Conservation (phyloP, 2,797 vertebrate species). For the Miichthys miiuy region DNA sequence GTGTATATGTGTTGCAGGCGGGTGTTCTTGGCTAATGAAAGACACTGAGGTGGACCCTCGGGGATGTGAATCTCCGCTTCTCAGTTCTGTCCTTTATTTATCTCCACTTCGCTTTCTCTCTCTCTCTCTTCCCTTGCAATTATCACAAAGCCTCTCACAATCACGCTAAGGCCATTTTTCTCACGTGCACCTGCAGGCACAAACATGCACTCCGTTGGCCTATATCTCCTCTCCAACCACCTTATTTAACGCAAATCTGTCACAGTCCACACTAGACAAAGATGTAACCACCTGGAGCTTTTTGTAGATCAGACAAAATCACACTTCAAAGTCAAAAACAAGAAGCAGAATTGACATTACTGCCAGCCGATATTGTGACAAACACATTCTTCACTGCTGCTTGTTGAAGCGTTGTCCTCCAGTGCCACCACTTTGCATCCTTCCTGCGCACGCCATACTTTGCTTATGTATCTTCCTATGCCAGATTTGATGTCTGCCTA, state of each 20-base stretch:
- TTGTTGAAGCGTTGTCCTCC: constrained; percentile 16
- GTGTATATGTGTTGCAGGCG: constrained; percentile 27
- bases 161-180: constrained; percentile 29
- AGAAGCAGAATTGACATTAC: constrained; percentile 13
- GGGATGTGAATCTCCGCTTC: constrained; percentile 30
- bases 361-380: constrained; percentile 11
- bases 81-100: constrained; percentile 54
- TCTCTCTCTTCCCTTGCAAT: constrained; percentile 1
- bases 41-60: constrained; percentile 41
- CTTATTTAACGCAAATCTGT: constrained; percentile 66
- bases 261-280: constrained; percentile 53
- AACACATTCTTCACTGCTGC: constrained; percentile 27
- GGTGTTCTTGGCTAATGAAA: constrained; percentile 70
- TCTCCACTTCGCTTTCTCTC: constrained; percentile 7
- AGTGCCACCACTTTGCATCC: neutral
- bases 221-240: constrained; percentile 40
- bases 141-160: constrained; percentile 18
- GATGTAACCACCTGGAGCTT: constrained; percentile 35
- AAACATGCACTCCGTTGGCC: constrained; percentile 29
- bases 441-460: constrained; percentile 12
- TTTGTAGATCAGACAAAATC: constrained; percentile 34
- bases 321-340: constrained; percentile 30
- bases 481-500: constrained; percentile 43
- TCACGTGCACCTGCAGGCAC: constrained; percentile 46
- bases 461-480: constrained; percentile 20